Evolutionary conservation across 1,140 invertebrate species (phyloP).

Genomic region (Battus philenor): DNA sequence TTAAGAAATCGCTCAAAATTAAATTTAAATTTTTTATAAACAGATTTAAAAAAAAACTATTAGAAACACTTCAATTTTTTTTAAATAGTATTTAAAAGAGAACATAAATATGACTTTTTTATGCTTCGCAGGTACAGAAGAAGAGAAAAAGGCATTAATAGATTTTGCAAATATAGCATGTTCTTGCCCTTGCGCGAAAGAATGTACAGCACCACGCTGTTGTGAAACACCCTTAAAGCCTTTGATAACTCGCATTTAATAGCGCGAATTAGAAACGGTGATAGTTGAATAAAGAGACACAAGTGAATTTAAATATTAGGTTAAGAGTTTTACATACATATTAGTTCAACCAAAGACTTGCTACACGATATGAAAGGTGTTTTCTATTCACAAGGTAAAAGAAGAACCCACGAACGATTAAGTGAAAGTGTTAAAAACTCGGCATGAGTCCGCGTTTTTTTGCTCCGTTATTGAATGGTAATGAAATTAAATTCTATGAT

Average conservation of each 20-base stretch:
- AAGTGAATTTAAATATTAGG: slow-evolving; percentile 9
- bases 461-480: background rate
- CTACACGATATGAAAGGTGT: slow-evolving; percentile 1
- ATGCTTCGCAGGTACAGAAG: slow-evolving; percentile 43
- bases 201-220: slow-evolving; percentile 53
- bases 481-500: slow-evolving; percentile 5
- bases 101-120: slow-evolving; percentile 1
- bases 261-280: slow-evolving; percentile 13
- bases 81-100: background rate
- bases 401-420: background rate
- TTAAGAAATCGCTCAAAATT: no score
- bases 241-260: slow-evolving; percentile 45
- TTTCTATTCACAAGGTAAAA: slow-evolving; percentile 4
- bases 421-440: slow-evolving; percentile 11
- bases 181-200: slow-evolving; percentile 56
- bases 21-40: no score
- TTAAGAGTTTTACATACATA: background rate
- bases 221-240: slow-evolving; percentile 45
- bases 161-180: slow-evolving; percentile 59
- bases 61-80: no score
- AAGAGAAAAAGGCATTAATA: slow-evolving; percentile 53
- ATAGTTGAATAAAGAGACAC: background rate
- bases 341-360: slow-evolving; percentile 11
- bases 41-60: no score
- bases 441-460: background rate